phyloP scores from a whole-genome alignment of 2,113 vertebrate species.

The Dicaeum eximium region DNA sequence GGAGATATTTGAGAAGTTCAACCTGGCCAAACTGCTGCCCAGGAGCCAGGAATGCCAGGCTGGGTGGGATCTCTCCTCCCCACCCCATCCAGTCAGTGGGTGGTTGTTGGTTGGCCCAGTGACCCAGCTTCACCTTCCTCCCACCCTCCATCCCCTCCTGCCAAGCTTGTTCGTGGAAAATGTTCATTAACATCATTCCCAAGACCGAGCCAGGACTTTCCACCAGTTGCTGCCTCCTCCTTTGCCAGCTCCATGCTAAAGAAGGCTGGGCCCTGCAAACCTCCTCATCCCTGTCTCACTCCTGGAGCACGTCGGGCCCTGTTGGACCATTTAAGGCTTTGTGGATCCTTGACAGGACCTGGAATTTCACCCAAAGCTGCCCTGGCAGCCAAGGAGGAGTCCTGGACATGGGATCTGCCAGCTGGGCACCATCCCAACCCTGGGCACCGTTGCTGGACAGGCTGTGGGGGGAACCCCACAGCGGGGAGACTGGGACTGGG shows the following conservation, averaged over 20 bases:
- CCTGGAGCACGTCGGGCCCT: fast-evolving
- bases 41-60: neutral
- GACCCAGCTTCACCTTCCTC: conserved; percentile 1
- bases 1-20: conserved; percentile 24
- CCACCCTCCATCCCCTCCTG: neutral
- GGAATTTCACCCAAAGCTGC: neutral
- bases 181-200: neutral
- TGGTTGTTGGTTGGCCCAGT: conserved; percentile 22
- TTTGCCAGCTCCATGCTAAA: conserved; percentile 28
- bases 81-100: neutral
- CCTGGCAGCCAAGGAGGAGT: neutral
- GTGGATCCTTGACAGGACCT: neutral
- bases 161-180: conserved; percentile 31
- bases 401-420: neutral
- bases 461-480: neutral
- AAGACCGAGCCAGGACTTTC: neutral
- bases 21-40: neutral
- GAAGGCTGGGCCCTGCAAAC: neutral
- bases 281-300: neutral
- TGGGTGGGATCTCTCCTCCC: neutral
- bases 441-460: fast-evolving
- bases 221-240: conserved; percentile 18
- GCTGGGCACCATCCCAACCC: neutral
- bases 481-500: fast-evolving
- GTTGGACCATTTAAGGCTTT: conserved; percentile 22